A percentile compares a stretch with the other conserved stretches of the same genome.
Evolutionary conservation across 1,140 invertebrate species (phyloP).

Genomic region (Plectrocnemia conspersa): DNA sequence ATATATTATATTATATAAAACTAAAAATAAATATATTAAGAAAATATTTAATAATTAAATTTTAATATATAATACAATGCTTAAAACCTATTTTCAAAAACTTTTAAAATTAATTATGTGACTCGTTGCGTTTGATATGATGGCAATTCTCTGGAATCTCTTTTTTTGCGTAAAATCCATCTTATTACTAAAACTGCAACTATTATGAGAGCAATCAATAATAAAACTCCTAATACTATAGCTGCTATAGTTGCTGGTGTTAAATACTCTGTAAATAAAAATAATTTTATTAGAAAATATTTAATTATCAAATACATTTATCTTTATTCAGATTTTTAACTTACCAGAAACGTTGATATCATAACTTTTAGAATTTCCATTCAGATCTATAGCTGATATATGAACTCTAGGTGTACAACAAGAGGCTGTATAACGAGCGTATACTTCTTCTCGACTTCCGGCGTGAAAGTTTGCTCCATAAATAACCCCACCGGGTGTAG

Average conservation of each 20-base stretch:
- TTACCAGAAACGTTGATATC: constrained; percentile 57
- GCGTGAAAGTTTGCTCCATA: constrained; percentile 51
- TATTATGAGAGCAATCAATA: constrained; percentile 50
- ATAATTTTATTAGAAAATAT: neutral
- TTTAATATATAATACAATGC: neutral
- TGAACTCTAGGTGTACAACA: constrained; percentile 58
- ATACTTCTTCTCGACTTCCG: constrained; percentile 53
- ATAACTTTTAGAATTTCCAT: constrained; percentile 54
- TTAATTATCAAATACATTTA: neutral
- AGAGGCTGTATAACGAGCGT: constrained; percentile 56
- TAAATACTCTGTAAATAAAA: constrained; percentile 43
- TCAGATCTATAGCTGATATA: constrained; percentile 54
- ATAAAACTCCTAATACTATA: constrained; percentile 52
- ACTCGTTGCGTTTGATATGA: constrained; percentile 44
- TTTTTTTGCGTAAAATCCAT: constrained; percentile 50
- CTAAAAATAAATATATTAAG: neutral
- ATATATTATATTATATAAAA: neutral
- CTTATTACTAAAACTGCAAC: constrained; percentile 48
- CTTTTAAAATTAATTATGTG: too few species aligned
- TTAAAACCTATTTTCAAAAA: constrained; percentile 7
- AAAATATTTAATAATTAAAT: neutral
- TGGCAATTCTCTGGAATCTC: constrained; percentile 50
- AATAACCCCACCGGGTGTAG: constrained; percentile 46
- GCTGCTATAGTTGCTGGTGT: constrained; percentile 52
- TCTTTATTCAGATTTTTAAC: constrained; percentile 15